Percentiles rank a stretch among this genome's conserved stretches.
Evolutionary conservation across 1,140 invertebrate species (phyloP).

Genomic region (Leucophenga varia): DNA sequence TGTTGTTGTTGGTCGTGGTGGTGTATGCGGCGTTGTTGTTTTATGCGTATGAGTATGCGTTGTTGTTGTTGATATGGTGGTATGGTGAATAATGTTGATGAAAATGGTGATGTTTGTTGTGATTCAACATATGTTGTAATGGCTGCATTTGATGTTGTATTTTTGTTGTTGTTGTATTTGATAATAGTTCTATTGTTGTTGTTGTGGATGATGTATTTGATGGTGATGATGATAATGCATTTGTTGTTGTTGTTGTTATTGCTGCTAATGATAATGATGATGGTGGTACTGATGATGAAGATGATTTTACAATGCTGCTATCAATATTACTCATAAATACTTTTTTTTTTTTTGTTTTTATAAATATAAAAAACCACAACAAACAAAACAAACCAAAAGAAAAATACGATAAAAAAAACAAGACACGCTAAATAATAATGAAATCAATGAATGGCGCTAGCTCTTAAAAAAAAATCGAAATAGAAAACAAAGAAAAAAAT

Average conservation of each 20-base stretch:
- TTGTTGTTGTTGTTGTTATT: not conserved
- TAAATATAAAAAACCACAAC: not conserved
- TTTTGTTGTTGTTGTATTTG: not conserved
- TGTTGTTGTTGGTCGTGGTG: not conserved
- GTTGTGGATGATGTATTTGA: not conserved
- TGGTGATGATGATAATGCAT: not conserved
- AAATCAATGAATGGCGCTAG: too few relatives aligned
- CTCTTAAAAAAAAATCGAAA: too few relatives aligned
- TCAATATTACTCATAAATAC: conserved; percentile 21
- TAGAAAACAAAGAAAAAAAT: too few relatives aligned
- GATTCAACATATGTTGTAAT: not conserved
- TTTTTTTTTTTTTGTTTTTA: conserved; percentile 8
- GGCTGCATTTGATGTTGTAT: too few relatives aligned
- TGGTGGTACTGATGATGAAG: conserved; percentile 13
- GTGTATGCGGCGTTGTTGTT: not conserved
- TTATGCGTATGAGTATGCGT: not conserved
- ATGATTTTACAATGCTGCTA: conserved; percentile 5
- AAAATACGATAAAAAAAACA: too few relatives aligned
- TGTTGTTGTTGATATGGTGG: not conserved
- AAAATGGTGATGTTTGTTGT: not conserved
- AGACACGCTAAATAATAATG: too few relatives aligned
- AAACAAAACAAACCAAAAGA: too few relatives aligned
- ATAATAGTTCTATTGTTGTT: not conserved
- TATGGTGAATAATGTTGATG: not conserved
- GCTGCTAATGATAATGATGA: conserved; percentile 9